phyloP scores from a whole-genome alignment of 2,888 invertebrate species.

The Epiblema foenella region DNA sequence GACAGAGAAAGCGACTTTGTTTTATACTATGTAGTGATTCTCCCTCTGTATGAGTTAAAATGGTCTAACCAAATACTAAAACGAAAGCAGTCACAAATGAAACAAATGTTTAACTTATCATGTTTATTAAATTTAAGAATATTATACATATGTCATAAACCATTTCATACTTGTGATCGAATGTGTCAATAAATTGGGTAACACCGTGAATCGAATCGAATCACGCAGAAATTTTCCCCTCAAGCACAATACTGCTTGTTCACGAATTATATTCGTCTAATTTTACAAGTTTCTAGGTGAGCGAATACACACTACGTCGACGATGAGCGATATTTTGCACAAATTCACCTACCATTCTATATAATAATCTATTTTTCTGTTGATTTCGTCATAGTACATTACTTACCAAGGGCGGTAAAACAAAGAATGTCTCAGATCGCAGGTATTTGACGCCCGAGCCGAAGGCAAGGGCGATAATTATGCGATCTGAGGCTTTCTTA shows the following conservation, averaged over 20 bases:
- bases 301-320: no score
- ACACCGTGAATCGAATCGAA: background rate
- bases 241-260: background rate
- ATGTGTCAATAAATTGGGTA: conserved; percentile 3
- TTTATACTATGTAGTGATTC: no score
- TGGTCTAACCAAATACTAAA: no score
- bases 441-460: no score
- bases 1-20: no score
- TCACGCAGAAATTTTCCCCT: background rate
- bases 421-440: no score
- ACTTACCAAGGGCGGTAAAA: no score
- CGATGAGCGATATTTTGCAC: background rate
- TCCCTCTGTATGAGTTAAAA: no score
- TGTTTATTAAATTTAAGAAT: conserved; percentile 21
- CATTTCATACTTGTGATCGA: conserved; percentile 19
- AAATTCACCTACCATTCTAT: background rate
- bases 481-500: no score
- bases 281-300: background rate
- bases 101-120: background rate
- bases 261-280: background rate
- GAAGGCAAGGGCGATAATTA: no score
- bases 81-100: no score
- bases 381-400: background rate
- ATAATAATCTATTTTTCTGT: background rate
- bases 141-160: conserved; percentile 25